phyloP scores from a whole-genome alignment of 2,888 invertebrate species.

The Drosophila acutilabella region DNA sequence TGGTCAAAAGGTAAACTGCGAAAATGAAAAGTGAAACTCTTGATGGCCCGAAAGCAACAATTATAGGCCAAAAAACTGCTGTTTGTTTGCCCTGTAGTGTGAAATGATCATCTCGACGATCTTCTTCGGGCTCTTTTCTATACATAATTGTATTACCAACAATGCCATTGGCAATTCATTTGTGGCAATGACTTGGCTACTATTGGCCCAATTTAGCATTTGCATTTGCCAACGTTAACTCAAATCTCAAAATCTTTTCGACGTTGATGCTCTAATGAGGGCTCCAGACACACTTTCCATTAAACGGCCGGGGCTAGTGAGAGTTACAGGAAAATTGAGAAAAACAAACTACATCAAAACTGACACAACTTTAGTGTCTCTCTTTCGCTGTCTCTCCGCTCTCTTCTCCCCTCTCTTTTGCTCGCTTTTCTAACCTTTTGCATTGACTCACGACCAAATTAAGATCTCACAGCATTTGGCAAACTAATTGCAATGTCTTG shows the following conservation, averaged over 20 bases:
- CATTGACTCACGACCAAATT: conserved; percentile 61
- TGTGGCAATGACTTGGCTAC: conserved; percentile 71
- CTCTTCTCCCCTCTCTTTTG: not conserved
- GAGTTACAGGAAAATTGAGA: conserved; percentile 33
- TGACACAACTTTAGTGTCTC: conserved; percentile 37
- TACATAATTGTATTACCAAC: conserved; percentile 13
- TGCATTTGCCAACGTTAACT: conserved; percentile 24
- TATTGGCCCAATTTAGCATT: conserved; percentile 28
- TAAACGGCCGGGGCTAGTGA: conserved; percentile 44
- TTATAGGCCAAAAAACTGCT: conserved; percentile 27
- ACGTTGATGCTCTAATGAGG: conserved; percentile 71
- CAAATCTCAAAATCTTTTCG: conserved; percentile 15
- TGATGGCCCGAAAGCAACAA: conserved; percentile 6
- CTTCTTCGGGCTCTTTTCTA: no score
- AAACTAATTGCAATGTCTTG: conserved; percentile 77
- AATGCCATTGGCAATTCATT: conserved; percentile 48
- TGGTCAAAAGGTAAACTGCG: conserved; percentile 32
- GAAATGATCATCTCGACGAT: not conserved
- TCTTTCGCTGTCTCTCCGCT: not conserved
- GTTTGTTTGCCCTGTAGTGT: not conserved
- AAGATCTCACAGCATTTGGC: conserved; percentile 77
- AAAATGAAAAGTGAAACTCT: conserved; percentile 48
- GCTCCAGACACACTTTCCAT: conserved; percentile 66
- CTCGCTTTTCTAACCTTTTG: not conserved
- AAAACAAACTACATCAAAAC: conserved; percentile 76